phyloP scores from a whole-genome alignment of 2,113 vertebrate genomes.

The Chiloscyllium plagiosum region DNA sequence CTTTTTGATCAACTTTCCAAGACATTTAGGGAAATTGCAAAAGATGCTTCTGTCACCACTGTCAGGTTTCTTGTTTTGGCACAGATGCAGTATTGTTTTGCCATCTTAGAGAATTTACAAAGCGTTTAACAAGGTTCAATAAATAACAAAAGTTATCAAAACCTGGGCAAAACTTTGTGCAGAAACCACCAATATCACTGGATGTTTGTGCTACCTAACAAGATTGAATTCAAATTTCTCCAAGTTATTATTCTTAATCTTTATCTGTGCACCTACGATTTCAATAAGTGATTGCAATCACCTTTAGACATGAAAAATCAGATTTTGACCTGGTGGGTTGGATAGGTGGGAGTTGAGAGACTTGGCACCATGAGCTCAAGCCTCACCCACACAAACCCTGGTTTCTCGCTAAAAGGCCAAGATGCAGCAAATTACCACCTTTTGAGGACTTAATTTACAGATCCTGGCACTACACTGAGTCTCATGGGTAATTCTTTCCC shows the following conservation, averaged over 20 bases:
- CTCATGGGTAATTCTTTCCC: not conserved
- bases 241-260: not conserved
- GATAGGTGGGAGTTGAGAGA: not conserved
- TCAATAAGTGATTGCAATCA: not conserved
- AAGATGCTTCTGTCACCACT: not conserved
- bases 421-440: not conserved
- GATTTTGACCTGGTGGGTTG: not conserved
- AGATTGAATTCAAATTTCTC: not conserved
- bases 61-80: not conserved
- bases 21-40: not conserved
- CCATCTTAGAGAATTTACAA: not conserved
- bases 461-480: not conserved
- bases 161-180: not conserved
- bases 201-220: not conserved
- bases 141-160: not conserved
- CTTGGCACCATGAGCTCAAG: not conserved
- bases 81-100: not conserved
- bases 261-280: not conserved
- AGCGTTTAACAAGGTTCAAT: not conserved
- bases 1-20: not conserved
- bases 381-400: not conserved
- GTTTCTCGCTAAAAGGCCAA: not conserved
- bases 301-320: not conserved
- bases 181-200: not conserved
- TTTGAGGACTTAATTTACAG: not conserved